Evolutionary conservation across 2,113 vertebrate species (phyloP).

Genomic region (Cichladusa arquata): DNA sequence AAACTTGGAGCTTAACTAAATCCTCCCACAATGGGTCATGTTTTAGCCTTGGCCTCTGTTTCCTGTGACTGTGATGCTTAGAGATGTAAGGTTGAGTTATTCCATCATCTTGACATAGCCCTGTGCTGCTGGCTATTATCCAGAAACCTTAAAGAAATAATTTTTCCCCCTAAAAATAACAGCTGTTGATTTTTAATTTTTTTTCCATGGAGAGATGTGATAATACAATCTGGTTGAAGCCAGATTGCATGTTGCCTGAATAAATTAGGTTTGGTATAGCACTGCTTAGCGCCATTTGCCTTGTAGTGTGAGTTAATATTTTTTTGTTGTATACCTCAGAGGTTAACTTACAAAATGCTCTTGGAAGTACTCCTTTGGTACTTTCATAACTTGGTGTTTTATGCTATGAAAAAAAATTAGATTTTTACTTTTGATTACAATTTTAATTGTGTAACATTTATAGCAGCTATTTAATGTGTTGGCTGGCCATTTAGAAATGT

Average conservation of each 20-base stretch:
- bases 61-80: constrained; percentile 53
- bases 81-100: constrained; percentile 52
- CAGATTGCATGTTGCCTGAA: constrained; percentile 28
- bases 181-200: neutral
- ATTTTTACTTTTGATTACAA: neutral
- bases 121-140: constrained; percentile 41
- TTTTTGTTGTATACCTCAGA: neutral
- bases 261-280: constrained; percentile 34
- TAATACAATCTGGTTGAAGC: neutral
- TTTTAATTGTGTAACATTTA: neutral
- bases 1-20: constrained; percentile 5
- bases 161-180: constrained; percentile 35
- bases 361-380: neutral
- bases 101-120: constrained; percentile 62
- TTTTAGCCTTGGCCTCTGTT: constrained; percentile 62
- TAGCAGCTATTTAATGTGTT: neutral
- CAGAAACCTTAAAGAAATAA: constrained; percentile 47
- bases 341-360: neutral
- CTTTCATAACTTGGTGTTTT: neutral
- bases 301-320: neutral
- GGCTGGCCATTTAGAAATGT: neutral
- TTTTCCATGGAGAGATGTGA: constrained; percentile 11
- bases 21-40: constrained; percentile 36
- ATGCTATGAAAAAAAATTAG: neutral
- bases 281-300: neutral